Evolutionary conservation across 2,888 invertebrate genomes (phyloP), one percentile per base, ranked within the genome.

Genomic region (Cephus rjabovi): DNA sequence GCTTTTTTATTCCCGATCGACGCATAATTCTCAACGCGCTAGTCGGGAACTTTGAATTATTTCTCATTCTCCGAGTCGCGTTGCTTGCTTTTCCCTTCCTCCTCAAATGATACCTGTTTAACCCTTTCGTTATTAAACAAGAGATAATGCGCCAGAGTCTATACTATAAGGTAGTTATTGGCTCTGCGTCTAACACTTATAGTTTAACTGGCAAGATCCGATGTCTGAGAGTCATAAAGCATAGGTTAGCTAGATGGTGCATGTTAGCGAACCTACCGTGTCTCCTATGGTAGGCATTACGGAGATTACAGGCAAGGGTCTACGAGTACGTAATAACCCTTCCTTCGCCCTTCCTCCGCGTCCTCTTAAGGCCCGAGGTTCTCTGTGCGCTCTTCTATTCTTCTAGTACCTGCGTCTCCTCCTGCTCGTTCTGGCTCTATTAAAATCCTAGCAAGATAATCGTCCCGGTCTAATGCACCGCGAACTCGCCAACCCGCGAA

Each of bases 181-280:
- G 56, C 56, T 56, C 56, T 56, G 35, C 35, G 56, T 56, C 23
- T 56, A 56, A 56, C 56, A 56, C 56, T 56, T 56, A 88, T 87
- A 83, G 86, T 85, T 86, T 88, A 88, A 88, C 88, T 86, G 85
- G 85, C 84, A 79, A 84, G 84, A 87, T 88, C 85, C 86, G 86
- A 87, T 88, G 88, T 88, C 87, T 89, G 85, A 86, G 83, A 86
- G 87, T 83, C 86, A 85, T 89, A 87, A 89, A 89, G 85, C 87
- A 87, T 86, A 82, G 84, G 81, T 80, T 56, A 23, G 56, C 56
- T 69, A 56, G 79, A 78, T 76, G 80, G 81, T 83, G 82, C 83
- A 83, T 79, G 81, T 80, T 79, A 76, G 75, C 74, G 4, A 79
- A 78, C 82, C 80, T 81, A 81, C 82, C 84, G 84, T 86, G 86